Evolutionary conservation across 2,797 vertebrate species (phyloP).

Genomic region (Molossus alvarezi): DNA sequence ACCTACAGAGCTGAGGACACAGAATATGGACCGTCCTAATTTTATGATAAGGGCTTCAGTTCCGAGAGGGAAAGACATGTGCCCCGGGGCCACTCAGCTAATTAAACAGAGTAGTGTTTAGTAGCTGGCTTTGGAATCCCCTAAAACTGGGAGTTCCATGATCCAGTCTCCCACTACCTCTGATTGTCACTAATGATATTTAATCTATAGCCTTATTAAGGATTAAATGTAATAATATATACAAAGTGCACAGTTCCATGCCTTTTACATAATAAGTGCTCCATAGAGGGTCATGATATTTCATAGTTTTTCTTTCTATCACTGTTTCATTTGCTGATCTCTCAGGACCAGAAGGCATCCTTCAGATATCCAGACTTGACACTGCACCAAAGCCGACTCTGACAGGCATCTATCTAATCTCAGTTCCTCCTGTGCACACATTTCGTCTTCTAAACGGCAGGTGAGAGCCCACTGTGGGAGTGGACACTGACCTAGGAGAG

Average conservation of each 20-base stretch:
- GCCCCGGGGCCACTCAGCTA: not conserved
- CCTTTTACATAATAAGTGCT: not conserved
- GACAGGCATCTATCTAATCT: not conserved
- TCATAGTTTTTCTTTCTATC: not conserved
- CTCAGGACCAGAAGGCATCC: not conserved
- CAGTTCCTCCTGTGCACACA: not conserved
- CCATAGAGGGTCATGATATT: not conserved
- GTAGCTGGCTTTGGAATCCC: not conserved
- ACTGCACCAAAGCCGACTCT: not conserved
- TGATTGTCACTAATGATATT: not conserved
- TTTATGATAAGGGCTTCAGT: not conserved
- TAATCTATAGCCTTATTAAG: not conserved
- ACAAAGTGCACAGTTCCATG: not conserved
- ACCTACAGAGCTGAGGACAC: not conserved
- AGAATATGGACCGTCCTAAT: not conserved
- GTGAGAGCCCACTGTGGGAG: not conserved
- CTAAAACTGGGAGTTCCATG: not conserved
- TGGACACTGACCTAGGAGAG: not conserved
- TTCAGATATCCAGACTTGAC: not conserved
- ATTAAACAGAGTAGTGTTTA: not conserved
- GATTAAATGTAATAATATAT: not conserved
- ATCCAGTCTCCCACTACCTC: not conserved
- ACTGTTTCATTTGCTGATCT: not conserved
- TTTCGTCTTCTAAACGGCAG: not conserved
- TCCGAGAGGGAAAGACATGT: conserved; percentile 23